These are phyloP conservation scores for Nymphalis io DNA, from an alignment of 1,140 invertebrate species.

Conservation along the genomic window DNA sequence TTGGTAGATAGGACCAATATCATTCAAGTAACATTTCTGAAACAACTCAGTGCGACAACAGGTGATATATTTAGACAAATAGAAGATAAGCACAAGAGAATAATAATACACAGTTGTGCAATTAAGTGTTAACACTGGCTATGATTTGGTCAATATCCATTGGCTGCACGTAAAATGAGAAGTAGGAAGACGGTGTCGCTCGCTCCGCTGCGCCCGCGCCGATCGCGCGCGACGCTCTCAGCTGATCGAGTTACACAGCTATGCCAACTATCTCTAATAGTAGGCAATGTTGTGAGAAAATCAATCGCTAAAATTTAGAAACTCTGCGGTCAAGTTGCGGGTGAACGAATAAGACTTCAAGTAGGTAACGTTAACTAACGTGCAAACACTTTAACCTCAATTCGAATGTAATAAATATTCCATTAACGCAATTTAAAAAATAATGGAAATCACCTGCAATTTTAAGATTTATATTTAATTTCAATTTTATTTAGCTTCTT, in stretches of 20 bases:
- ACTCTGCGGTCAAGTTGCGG: constrained; percentile 40
- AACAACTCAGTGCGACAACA: neutral
- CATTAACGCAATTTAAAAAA: neutral
- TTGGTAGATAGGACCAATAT: no score
- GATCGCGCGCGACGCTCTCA: constrained; percentile 57
- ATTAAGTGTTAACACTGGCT: constrained; percentile 49
- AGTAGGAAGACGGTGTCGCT: constrained; percentile 68
- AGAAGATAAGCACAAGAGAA: neutral
- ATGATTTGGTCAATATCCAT: constrained; percentile 59
- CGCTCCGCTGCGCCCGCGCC: constrained; percentile 60
- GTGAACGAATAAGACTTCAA: constrained; percentile 38
- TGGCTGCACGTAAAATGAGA: constrained; percentile 63
- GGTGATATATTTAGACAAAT: neutral
- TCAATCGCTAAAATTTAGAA: constrained; percentile 45
- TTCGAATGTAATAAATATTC: neutral
- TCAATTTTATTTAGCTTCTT: no score
- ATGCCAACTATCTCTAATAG: constrained; percentile 58
- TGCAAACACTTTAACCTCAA: constrained; percentile 23
- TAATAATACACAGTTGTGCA: constrained; percentile 26
- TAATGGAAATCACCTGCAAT: no score
- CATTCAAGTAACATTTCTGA: neutral
- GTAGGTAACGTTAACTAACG: constrained; percentile 30
- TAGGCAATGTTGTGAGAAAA: constrained; percentile 64
- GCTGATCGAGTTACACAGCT: constrained; percentile 58
- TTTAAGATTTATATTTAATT: no score